phyloP scores from a whole-genome alignment of 2,797 vertebrate genomes.

The Otus scops region DNA sequence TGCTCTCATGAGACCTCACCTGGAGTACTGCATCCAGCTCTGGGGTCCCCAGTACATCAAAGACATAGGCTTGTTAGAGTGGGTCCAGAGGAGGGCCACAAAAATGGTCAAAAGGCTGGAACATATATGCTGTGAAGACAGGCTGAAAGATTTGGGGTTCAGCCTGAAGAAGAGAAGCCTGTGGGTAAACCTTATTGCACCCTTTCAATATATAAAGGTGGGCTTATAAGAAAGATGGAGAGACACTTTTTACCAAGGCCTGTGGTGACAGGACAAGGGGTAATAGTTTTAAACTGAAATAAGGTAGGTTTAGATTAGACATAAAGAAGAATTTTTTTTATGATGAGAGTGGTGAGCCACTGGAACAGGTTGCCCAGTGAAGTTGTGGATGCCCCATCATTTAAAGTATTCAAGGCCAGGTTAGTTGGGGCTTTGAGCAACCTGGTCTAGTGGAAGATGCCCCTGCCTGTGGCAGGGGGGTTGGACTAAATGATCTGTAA shows the following conservation, averaged over 20 bases:
- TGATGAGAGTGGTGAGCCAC: accelerated
- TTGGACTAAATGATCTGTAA: background rate
- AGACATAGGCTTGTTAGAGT: background rate
- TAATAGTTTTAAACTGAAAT: background rate
- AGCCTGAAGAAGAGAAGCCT: background rate
- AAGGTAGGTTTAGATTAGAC: background rate
- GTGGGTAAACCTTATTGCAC: accelerated
- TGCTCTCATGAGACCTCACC: background rate
- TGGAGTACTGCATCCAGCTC: background rate
- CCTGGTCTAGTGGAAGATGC: background rate
- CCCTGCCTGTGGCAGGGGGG: background rate
- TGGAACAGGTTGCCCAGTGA: background rate
- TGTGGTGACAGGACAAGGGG: background rate
- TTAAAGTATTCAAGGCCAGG: background rate
- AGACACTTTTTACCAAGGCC: background rate
- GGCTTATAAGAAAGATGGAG: background rate
- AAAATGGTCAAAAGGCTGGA: background rate
- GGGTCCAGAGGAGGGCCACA: background rate
- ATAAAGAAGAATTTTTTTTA: no score
- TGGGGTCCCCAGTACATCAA: background rate
- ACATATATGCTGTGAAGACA: background rate
- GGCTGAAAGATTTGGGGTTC: background rate
- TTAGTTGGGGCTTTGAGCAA: background rate
- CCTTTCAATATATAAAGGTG: background rate
- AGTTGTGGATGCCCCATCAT: background rate